These are phyloP conservation scores for Gymnopithys bicolor DNA, from an alignment of 2,797 vertebrate genomes.

Conservation along the genomic window DNA sequence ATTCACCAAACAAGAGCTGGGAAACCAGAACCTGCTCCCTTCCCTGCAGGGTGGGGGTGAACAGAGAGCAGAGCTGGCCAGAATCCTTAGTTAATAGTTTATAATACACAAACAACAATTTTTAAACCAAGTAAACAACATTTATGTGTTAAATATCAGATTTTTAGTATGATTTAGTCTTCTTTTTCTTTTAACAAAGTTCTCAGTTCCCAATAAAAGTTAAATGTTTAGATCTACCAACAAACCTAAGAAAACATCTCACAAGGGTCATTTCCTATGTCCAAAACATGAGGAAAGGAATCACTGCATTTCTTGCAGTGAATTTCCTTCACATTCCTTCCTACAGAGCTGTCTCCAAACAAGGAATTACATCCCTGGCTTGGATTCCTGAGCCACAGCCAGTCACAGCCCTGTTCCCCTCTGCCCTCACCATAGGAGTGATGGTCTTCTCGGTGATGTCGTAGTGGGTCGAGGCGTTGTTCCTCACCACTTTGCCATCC, in stretches of 20 bases:
- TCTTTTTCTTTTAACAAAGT: neutral
- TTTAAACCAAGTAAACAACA: neutral
- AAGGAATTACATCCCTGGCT: neutral
- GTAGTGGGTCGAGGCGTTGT: constrained; percentile 89
- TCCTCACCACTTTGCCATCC: constrained; percentile 89
- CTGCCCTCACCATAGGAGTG: constrained; percentile 84
- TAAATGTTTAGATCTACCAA: neutral
- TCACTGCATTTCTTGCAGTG: neutral
- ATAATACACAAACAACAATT: neutral
- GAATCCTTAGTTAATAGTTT: neutral
- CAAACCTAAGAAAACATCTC: neutral
- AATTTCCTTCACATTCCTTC: neutral
- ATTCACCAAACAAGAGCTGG: neutral
- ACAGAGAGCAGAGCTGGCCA: neutral
- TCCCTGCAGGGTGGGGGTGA: neutral
- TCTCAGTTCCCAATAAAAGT: neutral
- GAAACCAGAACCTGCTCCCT: neutral
- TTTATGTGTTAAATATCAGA: neutral
- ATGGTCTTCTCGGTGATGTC: constrained; percentile 90
- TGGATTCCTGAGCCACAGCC: neutral
- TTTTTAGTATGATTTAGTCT: neutral
- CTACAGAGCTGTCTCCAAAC: neutral
- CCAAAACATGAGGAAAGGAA: neutral
- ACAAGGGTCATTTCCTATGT: neutral
- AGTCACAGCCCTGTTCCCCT: neutral